These are phyloP conservation scores for Nipponia nippon DNA, from an alignment of 2,113 vertebrate species.

Conservation along the genomic window DNA sequence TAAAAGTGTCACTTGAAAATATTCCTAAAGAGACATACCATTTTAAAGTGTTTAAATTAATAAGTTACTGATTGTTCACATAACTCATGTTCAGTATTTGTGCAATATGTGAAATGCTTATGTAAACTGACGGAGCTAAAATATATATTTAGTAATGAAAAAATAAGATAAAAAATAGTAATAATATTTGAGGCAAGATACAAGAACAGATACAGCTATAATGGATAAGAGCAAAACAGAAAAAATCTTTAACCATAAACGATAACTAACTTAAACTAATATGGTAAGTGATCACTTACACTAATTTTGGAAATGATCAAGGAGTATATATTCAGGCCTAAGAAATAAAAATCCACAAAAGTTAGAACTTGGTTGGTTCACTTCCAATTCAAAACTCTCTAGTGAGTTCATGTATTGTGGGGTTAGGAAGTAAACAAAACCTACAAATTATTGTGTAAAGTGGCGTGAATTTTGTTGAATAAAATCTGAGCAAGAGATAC, in stretches of 20 bases:
- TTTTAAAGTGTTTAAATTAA: neutral
- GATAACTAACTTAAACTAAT: neutral
- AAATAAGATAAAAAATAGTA: neutral
- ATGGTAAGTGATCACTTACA: neutral
- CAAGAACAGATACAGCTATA: neutral
- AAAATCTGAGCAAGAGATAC: neutral
- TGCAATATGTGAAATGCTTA: neutral
- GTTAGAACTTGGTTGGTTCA: neutral
- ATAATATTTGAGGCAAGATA: neutral
- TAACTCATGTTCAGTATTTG: neutral
- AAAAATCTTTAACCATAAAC: neutral
- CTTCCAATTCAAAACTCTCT: neutral
- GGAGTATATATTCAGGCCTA: neutral
- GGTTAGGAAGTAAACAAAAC: neutral
- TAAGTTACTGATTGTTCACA: neutral
- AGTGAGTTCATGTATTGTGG: neutral
- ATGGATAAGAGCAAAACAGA: neutral
- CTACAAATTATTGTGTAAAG: neutral
- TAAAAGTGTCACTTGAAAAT: neutral
- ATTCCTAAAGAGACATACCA: neutral
- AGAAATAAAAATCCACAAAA: neutral
- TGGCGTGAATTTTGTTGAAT: neutral
- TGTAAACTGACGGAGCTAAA: neutral
- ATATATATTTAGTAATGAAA: neutral
- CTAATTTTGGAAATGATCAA: neutral